A percentile compares a stretch with the other conserved stretches of the same genome.
These are phyloP conservation scores for Erythrolamprus reginae DNA, from an alignment of 2,113 vertebrate species.

Conservation along the genomic window DNA sequence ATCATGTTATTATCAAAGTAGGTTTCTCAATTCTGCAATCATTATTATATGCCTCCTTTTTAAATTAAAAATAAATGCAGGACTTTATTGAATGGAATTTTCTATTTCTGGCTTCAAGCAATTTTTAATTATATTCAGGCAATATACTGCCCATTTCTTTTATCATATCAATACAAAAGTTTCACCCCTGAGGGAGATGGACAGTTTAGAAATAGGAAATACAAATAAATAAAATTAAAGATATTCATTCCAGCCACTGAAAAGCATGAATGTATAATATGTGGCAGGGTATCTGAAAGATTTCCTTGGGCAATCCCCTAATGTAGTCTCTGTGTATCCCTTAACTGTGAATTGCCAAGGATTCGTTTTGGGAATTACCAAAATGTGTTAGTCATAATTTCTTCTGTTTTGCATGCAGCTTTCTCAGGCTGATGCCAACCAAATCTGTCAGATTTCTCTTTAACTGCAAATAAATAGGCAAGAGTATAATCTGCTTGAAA, in stretches of 20 bases:
- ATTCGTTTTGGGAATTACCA: neutral
- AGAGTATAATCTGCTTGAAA: neutral
- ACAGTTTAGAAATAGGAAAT: neutral
- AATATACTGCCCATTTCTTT: neutral
- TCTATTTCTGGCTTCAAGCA: neutral
- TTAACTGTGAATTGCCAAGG: neutral
- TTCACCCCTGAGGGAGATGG: neutral
- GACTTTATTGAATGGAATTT: neutral
- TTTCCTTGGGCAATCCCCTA: constrained; percentile 15
- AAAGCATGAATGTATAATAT: neutral
- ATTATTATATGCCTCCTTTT: neutral
- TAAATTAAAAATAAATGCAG: neutral
- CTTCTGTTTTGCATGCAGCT: constrained; percentile 2
- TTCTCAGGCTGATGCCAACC: neutral
- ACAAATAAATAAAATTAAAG: neutral
- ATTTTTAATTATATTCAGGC: too few species aligned
- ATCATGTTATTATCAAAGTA: neutral
- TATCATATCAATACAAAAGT: neutral
- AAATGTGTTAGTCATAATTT: neutral
- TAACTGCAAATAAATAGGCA: neutral
- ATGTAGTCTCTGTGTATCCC: neutral
- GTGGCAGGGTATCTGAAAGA: neutral
- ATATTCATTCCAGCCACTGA: neutral
- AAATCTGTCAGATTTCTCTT: neutral
- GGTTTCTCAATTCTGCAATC: neutral